Percentiles rank a stretch among this genome's conserved stretches.
These are phyloP conservation scores for Ochlodes sylvanus DNA, from an alignment of 2,888 invertebrate genomes.

Conservation along the genomic window DNA sequence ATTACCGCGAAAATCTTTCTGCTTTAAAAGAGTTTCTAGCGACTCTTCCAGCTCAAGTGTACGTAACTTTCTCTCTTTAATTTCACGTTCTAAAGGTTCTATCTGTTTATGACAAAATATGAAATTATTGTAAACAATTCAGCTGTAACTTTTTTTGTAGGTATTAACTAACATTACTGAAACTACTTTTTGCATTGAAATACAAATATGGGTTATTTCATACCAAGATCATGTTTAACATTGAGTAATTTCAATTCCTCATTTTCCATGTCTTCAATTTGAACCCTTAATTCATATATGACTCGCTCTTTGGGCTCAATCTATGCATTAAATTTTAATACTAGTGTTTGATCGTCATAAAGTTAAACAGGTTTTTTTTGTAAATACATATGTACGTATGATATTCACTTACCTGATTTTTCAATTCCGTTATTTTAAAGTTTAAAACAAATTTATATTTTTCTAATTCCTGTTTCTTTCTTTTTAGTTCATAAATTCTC, in stretches of 20 bases:
- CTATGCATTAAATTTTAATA: conserved; percentile 62
- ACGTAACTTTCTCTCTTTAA: conserved; percentile 92
- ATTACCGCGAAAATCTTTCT: conserved; percentile 86
- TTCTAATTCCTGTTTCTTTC: conserved; percentile 94
- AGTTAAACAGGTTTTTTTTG: not conserved
- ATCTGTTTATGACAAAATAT: conserved; percentile 80
- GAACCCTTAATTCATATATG: conserved; percentile 91
- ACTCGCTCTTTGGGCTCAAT: conserved; percentile 94
- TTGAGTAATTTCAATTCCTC: conserved; percentile 89
- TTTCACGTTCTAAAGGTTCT: conserved; percentile 93
- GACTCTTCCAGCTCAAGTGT: conserved; percentile 94
- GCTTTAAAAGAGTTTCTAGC: conserved; percentile 90
- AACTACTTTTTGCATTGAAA: not conserved
- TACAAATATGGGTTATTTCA: conserved; percentile 42
- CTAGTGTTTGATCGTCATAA: conserved; percentile 4
- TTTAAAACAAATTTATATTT: conserved; percentile 96
- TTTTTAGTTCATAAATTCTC: conserved; percentile 92
- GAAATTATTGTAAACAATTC: conserved; percentile 51
- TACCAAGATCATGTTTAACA: conserved; percentile 78
- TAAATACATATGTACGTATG: conserved; percentile 17
- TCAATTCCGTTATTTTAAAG: conserved; percentile 94
- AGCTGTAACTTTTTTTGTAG: conserved; percentile 81
- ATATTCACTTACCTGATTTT: conserved; percentile 85
- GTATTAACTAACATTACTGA: conserved; percentile 6
- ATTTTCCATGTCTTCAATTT: conserved; percentile 93